A percentile compares a stretch with the other conserved stretches of the same genome.
Evolutionary conservation across 2,888 invertebrate genomes (phyloP).

Genomic region (Loripinus fragilis): DNA sequence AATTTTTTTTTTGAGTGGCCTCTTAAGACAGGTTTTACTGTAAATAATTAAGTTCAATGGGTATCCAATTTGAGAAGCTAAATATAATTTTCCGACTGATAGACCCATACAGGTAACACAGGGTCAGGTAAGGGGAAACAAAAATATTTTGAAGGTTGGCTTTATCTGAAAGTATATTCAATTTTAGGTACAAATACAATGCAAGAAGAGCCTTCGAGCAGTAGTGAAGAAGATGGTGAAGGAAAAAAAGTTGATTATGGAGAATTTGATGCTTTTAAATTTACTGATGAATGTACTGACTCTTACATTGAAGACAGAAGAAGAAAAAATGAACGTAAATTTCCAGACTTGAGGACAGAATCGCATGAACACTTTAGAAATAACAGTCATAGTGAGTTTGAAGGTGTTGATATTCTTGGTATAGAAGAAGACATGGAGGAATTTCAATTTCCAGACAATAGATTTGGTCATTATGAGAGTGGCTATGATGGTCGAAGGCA

Average conservation of each 20-base stretch:
- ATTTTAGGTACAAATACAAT: neutral
- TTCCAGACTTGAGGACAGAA: constrained; percentile 4
- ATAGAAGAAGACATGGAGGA: constrained; percentile 11
- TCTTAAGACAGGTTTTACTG: too few relatives aligned
- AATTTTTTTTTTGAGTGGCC: too few relatives aligned
- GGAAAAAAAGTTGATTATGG: constrained; percentile 50
- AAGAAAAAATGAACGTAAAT: constrained; percentile 45
- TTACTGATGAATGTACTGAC: constrained; percentile 50
- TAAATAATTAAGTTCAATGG: too few relatives aligned
- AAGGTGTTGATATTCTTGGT: neutral
- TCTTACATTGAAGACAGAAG: constrained; percentile 50
- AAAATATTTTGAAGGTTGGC: too few relatives aligned
- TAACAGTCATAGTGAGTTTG: constrained; percentile 2
- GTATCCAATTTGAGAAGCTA: too few relatives aligned
- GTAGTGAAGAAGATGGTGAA: constrained; percentile 22
- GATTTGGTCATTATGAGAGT: neutral
- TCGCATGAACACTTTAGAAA: constrained; percentile 6
- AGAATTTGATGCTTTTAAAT: constrained; percentile 55
- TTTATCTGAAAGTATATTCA: too few relatives aligned
- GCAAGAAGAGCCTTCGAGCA: neutral
- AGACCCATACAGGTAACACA: too few relatives aligned
- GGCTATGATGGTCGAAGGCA: neutral
- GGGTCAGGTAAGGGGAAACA: too few relatives aligned
- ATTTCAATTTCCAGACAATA: neutral
- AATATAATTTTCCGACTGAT: too few relatives aligned